Conservation (phyloP, 2,113 vertebrate genomes). For the Spheniscus mendiculus region DNA sequence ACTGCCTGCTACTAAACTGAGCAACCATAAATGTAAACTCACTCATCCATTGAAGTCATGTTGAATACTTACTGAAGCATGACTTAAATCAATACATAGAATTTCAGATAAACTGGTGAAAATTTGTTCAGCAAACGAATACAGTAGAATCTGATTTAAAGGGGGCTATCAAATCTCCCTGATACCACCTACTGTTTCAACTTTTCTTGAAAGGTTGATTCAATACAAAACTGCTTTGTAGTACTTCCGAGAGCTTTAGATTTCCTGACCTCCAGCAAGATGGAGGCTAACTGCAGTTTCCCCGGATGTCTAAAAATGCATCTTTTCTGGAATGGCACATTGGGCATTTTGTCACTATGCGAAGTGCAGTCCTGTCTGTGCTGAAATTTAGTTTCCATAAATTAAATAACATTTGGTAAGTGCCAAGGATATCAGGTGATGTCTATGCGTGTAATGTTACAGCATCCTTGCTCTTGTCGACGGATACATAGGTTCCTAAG, state of each 20-base stretch:
- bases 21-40: constrained; percentile 70
- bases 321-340: background rate
- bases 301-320: background rate
- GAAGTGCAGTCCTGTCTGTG: background rate
- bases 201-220: background rate
- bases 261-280: background rate
- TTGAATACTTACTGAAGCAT: constrained; percentile 72
- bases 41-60: constrained; percentile 71
- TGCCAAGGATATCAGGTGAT: background rate
- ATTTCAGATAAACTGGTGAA: constrained; percentile 44
- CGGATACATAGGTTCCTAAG: background rate
- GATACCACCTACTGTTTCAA: background rate
- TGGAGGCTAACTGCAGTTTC: background rate
- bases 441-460: background rate
- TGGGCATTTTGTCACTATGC: background rate
- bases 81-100: constrained; percentile 77
- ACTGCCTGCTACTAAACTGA: constrained; percentile 64
- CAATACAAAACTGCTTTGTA: background rate
- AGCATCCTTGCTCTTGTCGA: background rate
- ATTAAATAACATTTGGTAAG: background rate
- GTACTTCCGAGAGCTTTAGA: background rate
- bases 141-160: background rate
- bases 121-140: background rate
- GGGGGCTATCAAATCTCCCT: background rate
- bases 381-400: background rate